A percentile compares a stretch with the other conserved stretches of the same genome.
Conservation (phyloP, 2,113 vertebrate species). For the Muscicapa adusta region DNA sequence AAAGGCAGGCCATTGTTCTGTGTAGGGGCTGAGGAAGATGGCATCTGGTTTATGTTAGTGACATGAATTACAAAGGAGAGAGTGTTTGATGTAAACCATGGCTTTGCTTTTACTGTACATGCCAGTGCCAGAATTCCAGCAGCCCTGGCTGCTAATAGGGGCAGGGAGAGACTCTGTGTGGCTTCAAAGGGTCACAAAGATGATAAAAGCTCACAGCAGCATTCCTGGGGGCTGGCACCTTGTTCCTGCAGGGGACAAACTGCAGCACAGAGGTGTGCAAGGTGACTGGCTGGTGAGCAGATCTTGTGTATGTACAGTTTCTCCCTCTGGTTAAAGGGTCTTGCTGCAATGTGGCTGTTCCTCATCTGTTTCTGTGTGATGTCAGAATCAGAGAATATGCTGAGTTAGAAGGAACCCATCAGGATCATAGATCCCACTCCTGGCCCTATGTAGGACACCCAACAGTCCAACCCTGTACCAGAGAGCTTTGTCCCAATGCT, state of each 20-base stretch:
- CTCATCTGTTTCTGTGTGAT: not conserved
- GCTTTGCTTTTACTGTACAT: constrained; percentile 30
- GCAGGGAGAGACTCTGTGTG: not conserved
- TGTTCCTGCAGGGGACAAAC: not conserved
- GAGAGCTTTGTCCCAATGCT: not conserved
- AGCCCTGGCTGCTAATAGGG: not conserved
- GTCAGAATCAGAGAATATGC: not conserved
- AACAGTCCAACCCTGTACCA: not conserved
- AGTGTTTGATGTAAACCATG: constrained; percentile 57
- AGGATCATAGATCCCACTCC: not conserved
- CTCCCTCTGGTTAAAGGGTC: not conserved
- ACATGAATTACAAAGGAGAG: constrained; percentile 42
- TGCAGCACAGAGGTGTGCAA: not conserved
- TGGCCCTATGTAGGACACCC: not conserved
- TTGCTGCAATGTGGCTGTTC: not conserved
- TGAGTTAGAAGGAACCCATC: not conserved
- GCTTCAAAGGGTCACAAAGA: not conserved
- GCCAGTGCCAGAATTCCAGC: constrained; percentile 53
- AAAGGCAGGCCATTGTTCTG: constrained; percentile 3
- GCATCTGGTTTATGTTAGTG: constrained; percentile 66
- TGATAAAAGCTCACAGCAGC: not conserved
- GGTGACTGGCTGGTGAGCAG: not conserved
- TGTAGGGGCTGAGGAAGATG: constrained; percentile 24
- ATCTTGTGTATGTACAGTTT: accelerated
- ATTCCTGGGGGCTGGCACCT: not conserved